Base-by-base conservation (phyloP, 2,113 vertebrate genomes). In the Rissa tridactyla region DNA sequence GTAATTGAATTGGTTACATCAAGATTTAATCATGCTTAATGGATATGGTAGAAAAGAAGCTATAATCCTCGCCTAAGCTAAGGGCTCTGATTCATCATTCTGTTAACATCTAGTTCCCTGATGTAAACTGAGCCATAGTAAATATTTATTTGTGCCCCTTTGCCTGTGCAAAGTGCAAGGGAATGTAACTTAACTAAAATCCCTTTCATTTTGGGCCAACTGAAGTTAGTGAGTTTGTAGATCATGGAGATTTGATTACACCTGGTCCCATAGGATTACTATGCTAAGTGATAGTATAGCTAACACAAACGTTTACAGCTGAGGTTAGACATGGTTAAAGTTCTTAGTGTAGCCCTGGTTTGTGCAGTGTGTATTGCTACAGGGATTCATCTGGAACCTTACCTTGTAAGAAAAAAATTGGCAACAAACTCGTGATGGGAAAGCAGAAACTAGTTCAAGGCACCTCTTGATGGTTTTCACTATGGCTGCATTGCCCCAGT, bases 11-110 rank as follows among this genome's bases (percentile, higher is more conserved):
- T 90, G 58, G 51, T 22, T 34, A 14, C 52, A 82, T 20, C 0
- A 2, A 77, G 75, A 90, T 92, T 95, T 86, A 80, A 88, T 82
- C 40, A 44, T 16, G 58, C 47, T 94, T 94, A 85, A 51, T 13
- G 1, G 85, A 47, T 30, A 44, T 1, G 20, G 65, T 64, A n/a
- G 22, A 76, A 76, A 92, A 75, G 47, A 92, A 92, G 49, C 44
- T 94, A 60, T 25, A 72, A 55, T 51, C 29, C n/a, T 64, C 0
- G 0, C 57, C 52, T 52, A 55, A 70, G 4, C 5, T 55, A 15
- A 55, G 62, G n/a, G 47, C 15, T 85, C 61, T 51, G 62, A 64
- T 76, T 54, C 32, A 92, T 71, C 29, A 29, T 42, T 71, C 82
- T 55, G 34, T 44, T 75, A 75, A 87, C 34, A 62, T 22, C 0